These are phyloP conservation scores for Drosophila virilis DNA, from an alignment of 1,140 invertebrate species.

Conservation along the genomic window DNA sequence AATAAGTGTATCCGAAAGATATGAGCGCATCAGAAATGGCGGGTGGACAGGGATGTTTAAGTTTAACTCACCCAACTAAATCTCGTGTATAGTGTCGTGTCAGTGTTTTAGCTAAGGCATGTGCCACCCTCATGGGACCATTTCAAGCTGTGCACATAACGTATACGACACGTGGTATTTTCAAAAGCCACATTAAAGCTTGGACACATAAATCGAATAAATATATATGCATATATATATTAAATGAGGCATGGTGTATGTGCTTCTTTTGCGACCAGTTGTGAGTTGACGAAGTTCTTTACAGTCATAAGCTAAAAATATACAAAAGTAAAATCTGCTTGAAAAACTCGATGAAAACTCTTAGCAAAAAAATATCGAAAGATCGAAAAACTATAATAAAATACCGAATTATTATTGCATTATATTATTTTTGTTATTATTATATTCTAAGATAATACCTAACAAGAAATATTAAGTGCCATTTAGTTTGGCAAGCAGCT, in stretches of 20 bases:
- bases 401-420: no score
- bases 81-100: constrained; percentile 7
- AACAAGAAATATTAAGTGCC: no score
- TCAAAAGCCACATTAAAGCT: constrained; percentile 9
- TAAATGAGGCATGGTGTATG: not conserved
- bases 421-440: no score
- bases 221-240: not conserved
- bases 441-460: no score
- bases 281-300: constrained; percentile 13
- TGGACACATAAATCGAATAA: not conserved
- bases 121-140: not conserved
- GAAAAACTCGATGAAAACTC: not conserved
- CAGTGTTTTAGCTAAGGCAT: constrained; percentile 35
- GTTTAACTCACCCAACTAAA: not conserved
- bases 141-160: constrained; percentile 11
- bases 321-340: no score
- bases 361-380: not conserved
- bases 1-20: constrained; percentile 10
- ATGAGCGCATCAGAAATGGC: constrained; percentile 5
- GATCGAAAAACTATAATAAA: no score
- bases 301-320: constrained; percentile 1
- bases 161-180: constrained; percentile 12
- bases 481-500: no score
- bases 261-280: not conserved
- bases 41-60: not conserved